Base-by-base conservation (phyloP, 2,888 invertebrate genomes). In the Trichogramma dendrolimi region DNA sequence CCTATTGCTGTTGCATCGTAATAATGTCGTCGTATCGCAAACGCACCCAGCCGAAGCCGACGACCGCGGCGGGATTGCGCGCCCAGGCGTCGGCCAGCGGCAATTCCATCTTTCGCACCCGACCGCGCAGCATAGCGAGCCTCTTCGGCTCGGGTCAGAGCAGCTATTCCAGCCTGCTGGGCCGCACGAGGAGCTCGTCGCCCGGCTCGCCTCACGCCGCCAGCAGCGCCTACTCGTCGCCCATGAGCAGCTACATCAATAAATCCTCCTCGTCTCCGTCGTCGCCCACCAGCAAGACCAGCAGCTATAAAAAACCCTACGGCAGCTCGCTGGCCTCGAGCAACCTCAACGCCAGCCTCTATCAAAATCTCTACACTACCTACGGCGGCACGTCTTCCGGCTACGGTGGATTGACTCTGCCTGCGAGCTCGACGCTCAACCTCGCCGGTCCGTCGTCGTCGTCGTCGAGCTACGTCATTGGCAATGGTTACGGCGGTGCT, bases 351-450 rank as follows among this genome's bases (percentile, higher is more conserved):
- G 43, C 7, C 5, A 59, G 43, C 8, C 51, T 6, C n/a, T 82
- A 81, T 70, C 78, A 78, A 50, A 82, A 81, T 69, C 78, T 80
- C 4, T 82, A 81, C 63, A 79, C 80, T 4, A 79, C 85, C 60
- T 87, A 87, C 65, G 86, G 86, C 4, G 85, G 86, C 43, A 85
- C 85, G 0, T 79, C 84, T 64, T 85, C 86, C 4, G 88, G 87
- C 5, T 89, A 89, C 71, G 88, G 88, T 7, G 87, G 87, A 54
- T 80, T 88, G 40, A 86, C 86, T 61, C 80, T 88, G 67, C 87
- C 87, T 61, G 82, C 85, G 46, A 55, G 63, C 2, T 81, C 83
- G 38, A 85, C 86, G 4, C 80, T 84, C 49, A 86, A 84, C 77
- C 80, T 85, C 57, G 81, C 84, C 75, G 81, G 83, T 42, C 83